A percentile compares a stretch with the other conserved stretches of the same genome.
These are phyloP conservation scores for Epinotia brunnichana DNA, from an alignment of 2,888 invertebrate genomes.

Conservation along the genomic window DNA sequence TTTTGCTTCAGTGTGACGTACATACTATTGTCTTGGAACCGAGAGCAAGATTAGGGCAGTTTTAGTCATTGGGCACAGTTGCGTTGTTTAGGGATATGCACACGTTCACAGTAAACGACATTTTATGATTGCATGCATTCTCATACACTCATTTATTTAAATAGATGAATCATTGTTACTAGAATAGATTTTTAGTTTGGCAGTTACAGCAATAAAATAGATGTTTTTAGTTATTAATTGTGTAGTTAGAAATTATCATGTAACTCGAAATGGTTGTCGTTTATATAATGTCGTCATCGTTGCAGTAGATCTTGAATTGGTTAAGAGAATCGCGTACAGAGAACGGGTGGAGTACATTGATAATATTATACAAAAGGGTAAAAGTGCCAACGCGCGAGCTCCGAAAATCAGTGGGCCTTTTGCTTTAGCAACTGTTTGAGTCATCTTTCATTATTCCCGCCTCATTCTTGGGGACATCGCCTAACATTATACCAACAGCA, in stretches of 20 bases:
- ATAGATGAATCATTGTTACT: conserved; percentile 22
- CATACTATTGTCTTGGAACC: conserved; percentile 64
- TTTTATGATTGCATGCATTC: conserved; percentile 62
- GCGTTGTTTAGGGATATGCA: conserved; percentile 81
- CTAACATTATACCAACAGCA: neutral
- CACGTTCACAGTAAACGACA: conserved; percentile 66
- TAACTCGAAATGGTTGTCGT: neutral
- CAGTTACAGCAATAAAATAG: conserved; percentile 22
- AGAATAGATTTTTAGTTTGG: conserved; percentile 39
- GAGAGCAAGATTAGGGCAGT: conserved; percentile 66
- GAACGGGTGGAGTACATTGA: conserved; percentile 30
- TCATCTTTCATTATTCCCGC: conserved; percentile 5
- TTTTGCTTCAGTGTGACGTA: conserved; percentile 84
- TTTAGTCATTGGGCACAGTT: conserved; percentile 82
- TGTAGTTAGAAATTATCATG: conserved; percentile 3
- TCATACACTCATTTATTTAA: conserved; percentile 37
- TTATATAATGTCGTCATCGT: conserved; percentile 5
- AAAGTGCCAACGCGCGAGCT: no score
- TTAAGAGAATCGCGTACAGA: conserved; percentile 11
- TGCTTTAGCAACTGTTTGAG: neutral
- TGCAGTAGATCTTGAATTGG: conserved; percentile 22
- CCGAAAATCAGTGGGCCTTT: neutral
- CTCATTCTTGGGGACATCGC: neutral
- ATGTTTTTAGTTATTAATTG: neutral
- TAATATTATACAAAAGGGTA: neutral